Evolutionary conservation across 2,888 invertebrate genomes (phyloP).

Genomic region (Syrista parreyssii): DNA sequence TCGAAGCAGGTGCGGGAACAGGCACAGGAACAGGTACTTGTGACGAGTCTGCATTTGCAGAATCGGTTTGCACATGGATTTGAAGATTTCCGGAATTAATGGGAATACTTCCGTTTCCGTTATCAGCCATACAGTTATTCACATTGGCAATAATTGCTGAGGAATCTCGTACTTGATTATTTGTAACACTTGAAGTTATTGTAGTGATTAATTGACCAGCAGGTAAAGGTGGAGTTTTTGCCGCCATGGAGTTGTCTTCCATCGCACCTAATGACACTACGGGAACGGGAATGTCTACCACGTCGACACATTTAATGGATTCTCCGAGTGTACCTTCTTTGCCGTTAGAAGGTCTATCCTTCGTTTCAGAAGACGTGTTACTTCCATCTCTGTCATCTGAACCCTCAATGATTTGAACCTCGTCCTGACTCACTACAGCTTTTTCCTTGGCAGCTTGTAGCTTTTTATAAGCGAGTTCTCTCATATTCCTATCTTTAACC

Average conservation of each 20-base stretch:
- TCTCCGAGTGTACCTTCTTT: conserved; percentile 33
- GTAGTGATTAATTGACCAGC: neutral
- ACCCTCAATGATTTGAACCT: conserved; percentile 63
- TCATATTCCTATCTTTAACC: conserved; percentile 86
- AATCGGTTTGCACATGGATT: conserved; percentile 33
- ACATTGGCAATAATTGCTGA: neutral
- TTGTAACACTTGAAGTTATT: neutral
- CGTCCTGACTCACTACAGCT: conserved; percentile 54
- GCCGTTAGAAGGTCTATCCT: conserved; percentile 31
- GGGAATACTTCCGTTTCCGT: conserved; percentile 19
- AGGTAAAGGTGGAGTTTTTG: conserved; percentile 55
- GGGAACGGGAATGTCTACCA: conserved; percentile 81
- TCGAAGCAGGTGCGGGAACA: conserved; percentile 38
- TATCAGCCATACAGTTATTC: conserved; percentile 12
- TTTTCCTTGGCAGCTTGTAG: conserved; percentile 77
- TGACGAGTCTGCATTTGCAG: conserved; percentile 33
- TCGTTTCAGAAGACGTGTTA: conserved; percentile 44
- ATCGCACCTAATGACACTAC: conserved; percentile 21
- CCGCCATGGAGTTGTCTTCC: conserved; percentile 25
- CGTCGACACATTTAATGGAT: conserved; percentile 66
- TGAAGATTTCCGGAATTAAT: conserved; percentile 7
- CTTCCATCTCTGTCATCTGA: conserved; percentile 58
- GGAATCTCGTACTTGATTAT: neutral
- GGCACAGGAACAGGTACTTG: conserved; percentile 51
- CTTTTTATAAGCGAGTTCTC: conserved; percentile 80